These are phyloP conservation scores for Platorchestia sp. DNA, from an alignment of 1,140 invertebrate genomes.

Conservation along the genomic window DNA sequence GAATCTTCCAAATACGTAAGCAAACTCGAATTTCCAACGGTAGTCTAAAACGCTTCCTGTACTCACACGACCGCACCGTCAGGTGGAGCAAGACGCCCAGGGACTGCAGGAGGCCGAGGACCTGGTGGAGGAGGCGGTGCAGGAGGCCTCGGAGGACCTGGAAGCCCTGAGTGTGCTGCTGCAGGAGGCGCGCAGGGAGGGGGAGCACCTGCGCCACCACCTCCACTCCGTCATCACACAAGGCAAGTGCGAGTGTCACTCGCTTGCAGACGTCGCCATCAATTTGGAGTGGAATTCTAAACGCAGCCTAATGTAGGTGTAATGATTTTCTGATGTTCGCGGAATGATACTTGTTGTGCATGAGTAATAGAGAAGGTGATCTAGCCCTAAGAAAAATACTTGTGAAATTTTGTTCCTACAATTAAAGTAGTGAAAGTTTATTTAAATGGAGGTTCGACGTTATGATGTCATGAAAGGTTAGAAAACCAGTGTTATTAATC, in stretches of 20 bases:
- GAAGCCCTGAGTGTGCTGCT: constrained; percentile 17
- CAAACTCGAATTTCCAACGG: neutral
- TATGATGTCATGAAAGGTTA: too few relatives aligned
- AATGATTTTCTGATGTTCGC: too few relatives aligned
- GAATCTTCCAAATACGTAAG: neutral
- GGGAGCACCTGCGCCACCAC: neutral
- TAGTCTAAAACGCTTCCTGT: neutral
- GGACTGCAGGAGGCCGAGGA: constrained; percentile 57
- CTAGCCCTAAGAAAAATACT: too few relatives aligned
- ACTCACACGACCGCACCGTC: neutral
- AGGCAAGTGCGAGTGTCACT: neutral
- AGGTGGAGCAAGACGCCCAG: constrained; percentile 47
- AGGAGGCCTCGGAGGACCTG: constrained; percentile 51
- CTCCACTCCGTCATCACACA: constrained; percentile 13
- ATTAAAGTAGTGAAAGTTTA: too few relatives aligned
- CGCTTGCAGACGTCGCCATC: neutral
- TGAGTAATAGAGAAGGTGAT: too few relatives aligned
- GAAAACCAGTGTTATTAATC: too few relatives aligned
- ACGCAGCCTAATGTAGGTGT: too few relatives aligned
- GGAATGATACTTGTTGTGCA: too few relatives aligned
- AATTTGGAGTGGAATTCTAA: neutral
- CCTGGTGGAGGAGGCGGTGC: constrained; percentile 55
- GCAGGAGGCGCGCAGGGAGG: neutral
- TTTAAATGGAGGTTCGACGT: too few relatives aligned
- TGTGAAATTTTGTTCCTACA: too few relatives aligned